Percentiles rank a stretch among this genome's conserved stretches.
These are phyloP conservation scores for Clusia tigrina DNA, from an alignment of 2,888 invertebrate genomes.

Conservation along the genomic window DNA sequence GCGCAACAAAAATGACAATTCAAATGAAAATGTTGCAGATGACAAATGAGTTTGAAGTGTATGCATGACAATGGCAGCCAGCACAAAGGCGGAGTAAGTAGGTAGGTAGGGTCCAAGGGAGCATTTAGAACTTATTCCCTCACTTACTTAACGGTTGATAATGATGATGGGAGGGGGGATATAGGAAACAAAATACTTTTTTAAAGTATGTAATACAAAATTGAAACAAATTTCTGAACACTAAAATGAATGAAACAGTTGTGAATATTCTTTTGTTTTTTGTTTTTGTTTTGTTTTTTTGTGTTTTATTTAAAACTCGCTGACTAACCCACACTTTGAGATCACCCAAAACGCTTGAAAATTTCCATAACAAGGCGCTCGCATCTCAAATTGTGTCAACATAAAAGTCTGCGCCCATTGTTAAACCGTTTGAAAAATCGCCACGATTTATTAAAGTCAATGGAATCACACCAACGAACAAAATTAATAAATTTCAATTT, in stretches of 20 bases:
- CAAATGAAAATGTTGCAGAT: conserved; percentile 21
- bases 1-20: conserved; percentile 25
- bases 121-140: no score
- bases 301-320: not conserved
- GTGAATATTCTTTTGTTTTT: not conserved
- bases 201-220: no score
- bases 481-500: conserved; percentile 51
- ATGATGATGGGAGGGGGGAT: no score
- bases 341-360: conserved; percentile 11
- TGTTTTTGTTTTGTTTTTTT: not conserved
- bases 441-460: conserved; percentile 53
- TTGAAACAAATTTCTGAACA: no score
- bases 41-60: conserved; percentile 24
- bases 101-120: no score
- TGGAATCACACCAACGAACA: conserved; percentile 33
- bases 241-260: not conserved
- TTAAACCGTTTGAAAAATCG: conserved; percentile 46
- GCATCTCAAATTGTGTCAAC: conserved; percentile 56
- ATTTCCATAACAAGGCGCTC: conserved; percentile 53
- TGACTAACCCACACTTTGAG: not conserved
- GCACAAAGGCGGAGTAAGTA: not conserved
- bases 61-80: conserved; percentile 2
- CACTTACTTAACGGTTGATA: no score
- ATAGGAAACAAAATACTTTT: no score
- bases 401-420: conserved; percentile 45